Base-by-base conservation (phyloP, 2,888 invertebrate species). In the Hydraecia micacea region DNA sequence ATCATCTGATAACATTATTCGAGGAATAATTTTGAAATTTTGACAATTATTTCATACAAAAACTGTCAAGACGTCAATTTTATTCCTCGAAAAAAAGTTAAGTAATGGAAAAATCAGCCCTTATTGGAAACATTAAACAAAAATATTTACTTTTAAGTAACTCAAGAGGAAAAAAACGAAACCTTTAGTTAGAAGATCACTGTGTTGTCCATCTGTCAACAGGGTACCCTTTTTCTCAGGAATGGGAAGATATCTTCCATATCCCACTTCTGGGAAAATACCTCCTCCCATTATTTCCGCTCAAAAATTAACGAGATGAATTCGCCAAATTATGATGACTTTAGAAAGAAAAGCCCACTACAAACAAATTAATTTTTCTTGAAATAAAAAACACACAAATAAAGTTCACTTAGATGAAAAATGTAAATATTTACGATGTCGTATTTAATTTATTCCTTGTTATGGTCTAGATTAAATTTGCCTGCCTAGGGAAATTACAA, bases 401-500 rank as follows among this genome's bases (percentile, higher is more conserved):
- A 46, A 46, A 68, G 11, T 49, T 39, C 32, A 15, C 66, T 65
- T 62, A 60, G 36, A 67, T n/a, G 60, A 83, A 83, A 83, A 71
- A 70, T 77, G 65, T 73, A 70, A 80, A 83, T 85, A 80, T 75
- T 73, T 74, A 69, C 74, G 72, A 52, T 62, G 68, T 81, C 63
- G 46, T 81, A 77, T 77, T 82, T 70, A 75, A 85, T 85, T 76
- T 72, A 72, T 75, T 55, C 72, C 72, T 77, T 68, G 72, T 72
- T 85, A 39, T 67, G 76, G 82, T 65, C 71, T 75, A 73, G 74
- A 77, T 85, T 81, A 86, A 84, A 77, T 75, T 82, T 63, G 52
- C 62, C 69, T 77, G 72, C 58, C 83, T 77, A 46, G 86, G 84
- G 84, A 84, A 84, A 84, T 84, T 86, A 83, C 55, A 42, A 69